Evolutionary conservation across 2,888 invertebrate genomes (phyloP).

Genomic region (Deilephila porcellus): DNA sequence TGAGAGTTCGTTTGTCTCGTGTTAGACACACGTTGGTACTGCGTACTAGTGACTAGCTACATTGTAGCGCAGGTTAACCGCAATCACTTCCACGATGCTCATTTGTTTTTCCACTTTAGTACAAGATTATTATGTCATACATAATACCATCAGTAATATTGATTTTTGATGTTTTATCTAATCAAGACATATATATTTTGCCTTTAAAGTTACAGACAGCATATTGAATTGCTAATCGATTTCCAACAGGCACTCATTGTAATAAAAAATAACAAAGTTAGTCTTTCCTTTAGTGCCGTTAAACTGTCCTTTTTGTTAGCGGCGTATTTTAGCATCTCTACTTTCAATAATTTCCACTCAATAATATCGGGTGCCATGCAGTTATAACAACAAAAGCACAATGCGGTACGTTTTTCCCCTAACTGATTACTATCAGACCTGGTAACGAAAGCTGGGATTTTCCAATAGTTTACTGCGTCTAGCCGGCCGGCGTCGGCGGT

Average conservation of each 20-base stretch:
- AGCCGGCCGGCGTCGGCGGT: neutral
- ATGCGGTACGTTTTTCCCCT: neutral
- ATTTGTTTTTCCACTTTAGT: too few species aligned
- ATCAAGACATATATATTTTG: neutral
- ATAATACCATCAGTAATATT: too few species aligned
- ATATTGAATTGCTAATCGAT: neutral
- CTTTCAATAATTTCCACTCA: neutral
- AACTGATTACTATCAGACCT: neutral
- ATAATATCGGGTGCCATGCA: neutral
- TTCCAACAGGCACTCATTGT: neutral
- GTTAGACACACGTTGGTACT: too few species aligned
- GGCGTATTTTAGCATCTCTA: neutral
- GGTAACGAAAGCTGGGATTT: neutral
- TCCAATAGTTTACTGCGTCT: neutral
- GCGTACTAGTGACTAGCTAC: too few species aligned
- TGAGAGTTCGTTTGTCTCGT: too few species aligned
- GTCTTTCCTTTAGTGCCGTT: neutral
- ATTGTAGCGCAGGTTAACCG: too few species aligned
- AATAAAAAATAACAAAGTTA: neutral
- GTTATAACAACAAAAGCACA: neutral
- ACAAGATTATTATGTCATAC: too few species aligned
- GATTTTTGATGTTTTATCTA: neutral
- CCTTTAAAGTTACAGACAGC: neutral
- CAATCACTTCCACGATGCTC: too few species aligned
- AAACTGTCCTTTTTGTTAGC: neutral